These are phyloP conservation scores for Cataglyphis cursor DNA, from an alignment of 2,888 invertebrate species.

Conservation along the genomic window DNA sequence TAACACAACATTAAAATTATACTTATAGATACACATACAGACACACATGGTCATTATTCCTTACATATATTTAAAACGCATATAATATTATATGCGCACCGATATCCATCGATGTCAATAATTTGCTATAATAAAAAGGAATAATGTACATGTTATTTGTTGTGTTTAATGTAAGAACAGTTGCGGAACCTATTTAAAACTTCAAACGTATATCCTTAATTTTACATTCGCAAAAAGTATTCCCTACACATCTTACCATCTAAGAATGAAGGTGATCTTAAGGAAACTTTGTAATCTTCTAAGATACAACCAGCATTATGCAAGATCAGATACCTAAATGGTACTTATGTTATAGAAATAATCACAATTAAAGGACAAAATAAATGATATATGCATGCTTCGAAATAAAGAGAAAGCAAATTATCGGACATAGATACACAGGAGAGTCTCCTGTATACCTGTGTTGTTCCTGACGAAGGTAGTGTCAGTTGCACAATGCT, in stretches of 20 bases:
- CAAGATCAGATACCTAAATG: conserved; percentile 72
- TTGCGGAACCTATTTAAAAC: neutral
- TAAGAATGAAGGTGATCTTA: conserved; percentile 7
- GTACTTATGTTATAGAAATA: conserved; percentile 40
- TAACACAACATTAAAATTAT: neutral
- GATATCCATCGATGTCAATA: neutral
- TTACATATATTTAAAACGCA: neutral
- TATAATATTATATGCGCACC: neutral
- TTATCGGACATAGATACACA: conserved; percentile 82
- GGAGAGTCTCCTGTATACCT: conserved; percentile 84
- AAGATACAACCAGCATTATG: conserved; percentile 84
- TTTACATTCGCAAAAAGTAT: neutral
- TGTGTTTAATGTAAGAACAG: neutral
- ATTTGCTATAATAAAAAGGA: neutral
- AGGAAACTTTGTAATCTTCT: conserved; percentile 3
- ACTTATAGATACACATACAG: neutral
- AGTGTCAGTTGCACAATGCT: conserved; percentile 96
- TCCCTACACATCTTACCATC: conserved; percentile 2
- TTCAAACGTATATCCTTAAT: neutral
- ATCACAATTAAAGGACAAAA: conserved; percentile 58
- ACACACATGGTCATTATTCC: conserved; percentile 22
- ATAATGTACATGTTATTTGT: conserved; percentile 37
- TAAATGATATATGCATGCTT: conserved; percentile 68
- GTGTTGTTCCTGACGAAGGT: conserved; percentile 87
- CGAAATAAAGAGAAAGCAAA: conserved; percentile 64